phyloP scores from a whole-genome alignment of 2,797 vertebrate species.

The Catamblyrhynchus diadema region DNA sequence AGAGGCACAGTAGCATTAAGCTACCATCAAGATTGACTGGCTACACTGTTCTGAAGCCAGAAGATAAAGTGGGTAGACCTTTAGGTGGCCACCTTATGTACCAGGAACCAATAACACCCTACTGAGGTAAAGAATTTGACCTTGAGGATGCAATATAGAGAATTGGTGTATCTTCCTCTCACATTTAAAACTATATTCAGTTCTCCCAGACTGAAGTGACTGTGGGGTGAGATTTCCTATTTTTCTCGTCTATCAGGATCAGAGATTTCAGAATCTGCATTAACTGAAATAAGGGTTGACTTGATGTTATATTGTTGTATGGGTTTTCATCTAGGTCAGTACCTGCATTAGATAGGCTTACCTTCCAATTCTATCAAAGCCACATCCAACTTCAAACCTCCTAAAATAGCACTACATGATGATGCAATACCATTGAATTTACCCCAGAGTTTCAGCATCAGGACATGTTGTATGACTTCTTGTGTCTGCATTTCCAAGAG shows the following conservation, averaged over 20 bases:
- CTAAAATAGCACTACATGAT: neutral
- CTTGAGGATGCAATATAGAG: neutral
- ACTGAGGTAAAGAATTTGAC: neutral
- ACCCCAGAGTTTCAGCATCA: neutral
- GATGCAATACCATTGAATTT: neutral
- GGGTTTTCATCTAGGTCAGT: neutral
- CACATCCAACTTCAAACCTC: neutral
- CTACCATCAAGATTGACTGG: neutral
- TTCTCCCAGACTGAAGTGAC: neutral
- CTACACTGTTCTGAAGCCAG: neutral
- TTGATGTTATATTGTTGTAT: neutral
- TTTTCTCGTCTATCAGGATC: neutral
- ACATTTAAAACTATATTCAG: neutral
- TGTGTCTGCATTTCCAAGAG: neutral
- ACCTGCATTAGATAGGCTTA: neutral
- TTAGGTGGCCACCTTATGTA: neutral
- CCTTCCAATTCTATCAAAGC: neutral
- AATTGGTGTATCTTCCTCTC: neutral
- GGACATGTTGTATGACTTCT: neutral
- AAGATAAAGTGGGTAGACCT: neutral
- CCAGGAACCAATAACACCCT: neutral
- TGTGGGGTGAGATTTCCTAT: neutral
- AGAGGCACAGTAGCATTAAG: neutral
- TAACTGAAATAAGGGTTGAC: neutral
- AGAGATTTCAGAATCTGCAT: neutral